Conservation (phyloP, 2,113 vertebrate genomes). For the Halcyon senegalensis region DNA sequence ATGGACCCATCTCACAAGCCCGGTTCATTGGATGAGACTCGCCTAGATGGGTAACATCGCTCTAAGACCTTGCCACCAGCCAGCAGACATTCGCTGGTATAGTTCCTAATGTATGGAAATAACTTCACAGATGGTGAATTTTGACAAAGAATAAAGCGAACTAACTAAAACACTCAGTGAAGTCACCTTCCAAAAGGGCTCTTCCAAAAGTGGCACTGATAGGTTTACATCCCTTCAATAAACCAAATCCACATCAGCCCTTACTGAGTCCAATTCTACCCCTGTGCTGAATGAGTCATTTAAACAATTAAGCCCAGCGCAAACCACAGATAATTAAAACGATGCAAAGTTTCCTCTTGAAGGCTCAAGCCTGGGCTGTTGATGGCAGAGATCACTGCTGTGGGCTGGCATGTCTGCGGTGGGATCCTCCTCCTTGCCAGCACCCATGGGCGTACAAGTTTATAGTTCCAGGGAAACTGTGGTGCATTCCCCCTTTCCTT, state of each 20-base stretch:
- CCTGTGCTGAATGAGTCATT: background rate
- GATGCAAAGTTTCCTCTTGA: fast-evolving
- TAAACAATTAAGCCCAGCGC: background rate
- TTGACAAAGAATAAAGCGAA: background rate
- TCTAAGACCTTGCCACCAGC: background rate
- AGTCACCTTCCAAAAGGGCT: background rate
- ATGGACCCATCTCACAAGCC: fast-evolving
- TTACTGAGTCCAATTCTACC: background rate
- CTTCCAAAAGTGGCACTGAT: background rate
- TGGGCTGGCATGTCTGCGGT: background rate
- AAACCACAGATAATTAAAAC: background rate
- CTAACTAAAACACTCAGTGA: background rate
- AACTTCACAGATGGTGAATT: background rate
- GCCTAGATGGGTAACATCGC: fast-evolving
- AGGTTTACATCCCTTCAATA: background rate
- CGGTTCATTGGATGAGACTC: fast-evolving
- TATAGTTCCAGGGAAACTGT: fast-evolving
- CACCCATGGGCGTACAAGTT: fast-evolving
- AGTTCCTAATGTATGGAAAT: background rate
- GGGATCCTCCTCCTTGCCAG: background rate
- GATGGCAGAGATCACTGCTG: background rate
- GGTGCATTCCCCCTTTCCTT: background rate
- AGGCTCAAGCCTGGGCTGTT: background rate
- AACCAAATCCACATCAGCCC: background rate
- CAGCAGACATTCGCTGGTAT: background rate